Percentiles rank a stretch among this genome's conserved stretches.
phyloP scores from a whole-genome alignment of 2,797 vertebrate species.

The Pelobates cultripes region DNA sequence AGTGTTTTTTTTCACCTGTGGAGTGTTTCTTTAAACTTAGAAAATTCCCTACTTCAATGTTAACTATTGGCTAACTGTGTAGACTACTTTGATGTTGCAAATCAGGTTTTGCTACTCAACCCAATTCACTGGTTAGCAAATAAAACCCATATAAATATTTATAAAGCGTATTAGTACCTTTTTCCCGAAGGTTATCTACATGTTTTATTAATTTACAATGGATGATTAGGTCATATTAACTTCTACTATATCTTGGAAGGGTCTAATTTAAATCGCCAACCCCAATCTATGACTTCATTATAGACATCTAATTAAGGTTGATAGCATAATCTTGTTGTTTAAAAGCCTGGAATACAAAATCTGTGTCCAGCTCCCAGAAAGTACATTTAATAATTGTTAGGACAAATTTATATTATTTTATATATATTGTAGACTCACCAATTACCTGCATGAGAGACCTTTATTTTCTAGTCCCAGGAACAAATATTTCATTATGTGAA shows the following conservation, averaged over 20 bases:
- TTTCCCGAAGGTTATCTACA: conserved; percentile 29
- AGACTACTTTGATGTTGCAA: too few species aligned
- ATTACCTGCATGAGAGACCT: conserved; percentile 3
- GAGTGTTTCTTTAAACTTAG: too few species aligned
- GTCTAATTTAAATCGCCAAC: conserved; percentile 41
- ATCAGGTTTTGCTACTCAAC: too few species aligned
- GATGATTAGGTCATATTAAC: conserved; percentile 34
- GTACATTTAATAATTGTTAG: neutral
- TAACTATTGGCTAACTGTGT: too few species aligned
- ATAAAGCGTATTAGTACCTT: neutral
- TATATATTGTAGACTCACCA: neutral
- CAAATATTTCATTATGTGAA: conserved; percentile 36
- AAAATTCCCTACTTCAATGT: too few species aligned
- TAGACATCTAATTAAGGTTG: conserved; percentile 38
- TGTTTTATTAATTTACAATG: conserved; percentile 27
- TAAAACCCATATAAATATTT: too few species aligned
- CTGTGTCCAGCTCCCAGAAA: neutral
- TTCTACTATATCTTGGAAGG: neutral
- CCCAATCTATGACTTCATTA: conserved; percentile 43
- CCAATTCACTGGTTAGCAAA: too few species aligned
- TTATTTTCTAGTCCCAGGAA: conserved; percentile 2
- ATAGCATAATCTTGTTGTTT: conserved; percentile 13
- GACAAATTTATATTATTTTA: conserved; percentile 4
- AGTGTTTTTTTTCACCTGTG: too few species aligned
- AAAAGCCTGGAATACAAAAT: conserved; percentile 18